A percentile compares a stretch with the other conserved stretches of the same genome.
phyloP scores from a whole-genome alignment of 2,113 vertebrate genomes.

The Gasterosteus nipponicus region DNA sequence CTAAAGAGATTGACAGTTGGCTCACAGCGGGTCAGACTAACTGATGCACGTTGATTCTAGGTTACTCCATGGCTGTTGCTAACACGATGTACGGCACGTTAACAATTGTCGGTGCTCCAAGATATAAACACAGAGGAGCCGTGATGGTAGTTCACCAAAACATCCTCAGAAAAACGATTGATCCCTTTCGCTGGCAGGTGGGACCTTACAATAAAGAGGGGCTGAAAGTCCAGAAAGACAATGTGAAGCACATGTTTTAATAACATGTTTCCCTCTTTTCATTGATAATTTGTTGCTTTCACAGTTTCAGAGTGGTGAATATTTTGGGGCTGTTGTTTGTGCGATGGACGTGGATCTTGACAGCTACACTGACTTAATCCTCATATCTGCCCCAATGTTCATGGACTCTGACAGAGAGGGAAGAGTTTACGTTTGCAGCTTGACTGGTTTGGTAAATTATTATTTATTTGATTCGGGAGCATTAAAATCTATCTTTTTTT shows the following conservation, averaged over 20 bases:
- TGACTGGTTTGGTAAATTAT: constrained; percentile 56
- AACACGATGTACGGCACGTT: accelerated
- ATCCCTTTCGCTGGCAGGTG: constrained; percentile 56
- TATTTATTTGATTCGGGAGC: background rate
- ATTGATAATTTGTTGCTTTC: background rate
- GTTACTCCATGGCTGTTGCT: constrained; percentile 76
- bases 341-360: constrained; percentile 77
- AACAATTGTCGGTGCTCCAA: constrained; percentile 76
- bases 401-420: constrained; percentile 79
- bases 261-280: background rate
- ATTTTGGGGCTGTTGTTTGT: constrained; percentile 87
- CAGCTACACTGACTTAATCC: constrained; percentile 75
- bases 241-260: background rate
- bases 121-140: constrained; percentile 70
- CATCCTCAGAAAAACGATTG: background rate
- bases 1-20: background rate
- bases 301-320: constrained; percentile 82
- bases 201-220: background rate
- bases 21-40: background rate
- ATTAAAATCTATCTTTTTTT: background rate
- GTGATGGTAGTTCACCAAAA: constrained; percentile 21
- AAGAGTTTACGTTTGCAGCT: constrained; percentile 79
- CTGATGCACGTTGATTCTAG: constrained; percentile 45
- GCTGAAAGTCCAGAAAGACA: background rate
- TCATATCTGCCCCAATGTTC: constrained; percentile 84